Base-by-base conservation (phyloP, 2,113 vertebrate species). In the Rynchops niger region DNA sequence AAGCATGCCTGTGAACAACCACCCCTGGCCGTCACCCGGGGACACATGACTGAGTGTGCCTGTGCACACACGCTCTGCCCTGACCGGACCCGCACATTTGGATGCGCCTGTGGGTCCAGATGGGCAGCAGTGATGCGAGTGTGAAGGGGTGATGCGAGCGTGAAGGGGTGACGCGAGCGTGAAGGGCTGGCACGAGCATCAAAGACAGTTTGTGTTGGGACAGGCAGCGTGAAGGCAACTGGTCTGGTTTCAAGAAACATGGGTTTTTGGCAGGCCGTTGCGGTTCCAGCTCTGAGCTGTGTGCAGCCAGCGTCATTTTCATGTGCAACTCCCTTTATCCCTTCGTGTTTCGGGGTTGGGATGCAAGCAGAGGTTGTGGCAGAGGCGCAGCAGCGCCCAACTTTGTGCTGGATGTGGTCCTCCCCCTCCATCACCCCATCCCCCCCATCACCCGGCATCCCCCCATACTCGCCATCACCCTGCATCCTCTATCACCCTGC, bases 21-120 rank as follows among this genome's bases (percentile, higher is more conserved):
- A 38, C 6, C 32, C 29, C 36, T 29, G 47, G 30, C 23, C 9
- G 3, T 12, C 58, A 23, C 53, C 43, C 30, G 0, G 5, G 0
- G 5, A 11, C 14, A 23, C 40, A 9, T 8, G 2, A 4, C 56
- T 7, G 29, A 50, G 49, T 2, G 27, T 32, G 45, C 18, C 29
- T 0, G 38, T 2, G 53, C 66, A 4, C 34, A 5, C 21, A 4
- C 6, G 6, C 36, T 62, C 34, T 74, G 71, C 17, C 52, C 67
- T 4, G 40, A 18, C 45, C 1, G 9, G 26, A 38, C 34, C 38
- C 11, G 2, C 18, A 11, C 4, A 4, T 40, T 70, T 1, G 13
- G 53, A 19, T 18, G 22, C 6, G 3, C 29, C 30, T 9, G 18
- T 0, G 23, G 59, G 16, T 78, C 34, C 5, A 20, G 69, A 65